Evolutionary conservation across 2,888 invertebrate genomes (phyloP).

Genomic region (Latrodectus hesperus): DNA sequence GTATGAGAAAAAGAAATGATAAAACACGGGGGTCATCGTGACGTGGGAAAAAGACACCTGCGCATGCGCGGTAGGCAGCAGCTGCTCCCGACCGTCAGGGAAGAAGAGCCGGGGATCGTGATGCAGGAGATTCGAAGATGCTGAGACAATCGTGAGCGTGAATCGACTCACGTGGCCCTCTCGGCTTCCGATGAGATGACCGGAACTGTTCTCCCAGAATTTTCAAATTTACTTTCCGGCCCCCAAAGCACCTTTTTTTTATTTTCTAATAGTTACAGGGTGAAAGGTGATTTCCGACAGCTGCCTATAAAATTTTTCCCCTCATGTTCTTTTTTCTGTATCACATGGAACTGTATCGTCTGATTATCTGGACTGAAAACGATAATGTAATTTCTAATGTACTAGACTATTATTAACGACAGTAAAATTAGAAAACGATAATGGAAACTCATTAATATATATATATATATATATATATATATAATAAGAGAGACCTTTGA

Average conservation of each 20-base stretch:
- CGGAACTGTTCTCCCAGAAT: constrained; percentile 34
- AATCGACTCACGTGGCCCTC: constrained; percentile 49
- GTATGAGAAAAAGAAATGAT: background rate
- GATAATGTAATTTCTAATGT: too few relatives aligned
- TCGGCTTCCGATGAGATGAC: constrained; percentile 36
- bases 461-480: too few relatives aligned
- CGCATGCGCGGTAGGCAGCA: constrained; percentile 62
- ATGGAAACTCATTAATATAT: too few relatives aligned
- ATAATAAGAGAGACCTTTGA: too few relatives aligned
- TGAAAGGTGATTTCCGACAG: constrained; percentile 62
- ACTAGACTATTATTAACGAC: too few relatives aligned
- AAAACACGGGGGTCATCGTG: constrained; percentile 16
- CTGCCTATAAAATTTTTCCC: constrained; percentile 32
- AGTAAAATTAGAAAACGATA: too few relatives aligned
- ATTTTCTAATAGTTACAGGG: background rate
- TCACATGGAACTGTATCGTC: background rate
- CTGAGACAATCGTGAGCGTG: constrained; percentile 43
- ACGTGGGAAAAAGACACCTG: constrained; percentile 43
- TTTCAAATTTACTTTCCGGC: background rate
- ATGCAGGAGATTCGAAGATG: constrained; percentile 26
- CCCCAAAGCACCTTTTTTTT: background rate
- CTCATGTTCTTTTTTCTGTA: background rate
- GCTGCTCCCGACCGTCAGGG: constrained; percentile 38
- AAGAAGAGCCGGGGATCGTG: constrained; percentile 37
- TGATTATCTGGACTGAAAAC: too few relatives aligned